A percentile compares a stretch with the other conserved stretches of the same genome.
Conservation (phyloP, 2,888 invertebrate species). For the Conchocele bisecta region DNA sequence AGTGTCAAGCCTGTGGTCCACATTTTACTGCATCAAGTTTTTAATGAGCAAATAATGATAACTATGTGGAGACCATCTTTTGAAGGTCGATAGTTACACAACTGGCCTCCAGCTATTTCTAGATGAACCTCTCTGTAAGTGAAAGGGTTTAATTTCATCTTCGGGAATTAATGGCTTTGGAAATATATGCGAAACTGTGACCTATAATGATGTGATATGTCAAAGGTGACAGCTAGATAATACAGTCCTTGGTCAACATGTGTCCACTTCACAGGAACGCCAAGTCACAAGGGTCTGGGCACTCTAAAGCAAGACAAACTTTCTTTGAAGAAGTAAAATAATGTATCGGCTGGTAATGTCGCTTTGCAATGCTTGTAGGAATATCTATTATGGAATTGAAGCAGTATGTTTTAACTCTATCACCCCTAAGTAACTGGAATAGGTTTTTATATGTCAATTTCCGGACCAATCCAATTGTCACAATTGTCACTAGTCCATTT, state of each 20-base stretch:
- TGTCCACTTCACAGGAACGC: slow-evolving; percentile 50
- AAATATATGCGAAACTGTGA: slow-evolving; percentile 57
- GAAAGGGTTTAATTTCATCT: slow-evolving; percentile 64
- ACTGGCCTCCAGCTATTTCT: slow-evolving; percentile 47
- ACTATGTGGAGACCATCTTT: slow-evolving; percentile 55
- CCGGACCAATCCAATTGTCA: too few species aligned
- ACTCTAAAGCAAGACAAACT: too few species aligned
- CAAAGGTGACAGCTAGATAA: slow-evolving; percentile 54
- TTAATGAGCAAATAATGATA: slow-evolving; percentile 55
- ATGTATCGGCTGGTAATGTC: too few species aligned
- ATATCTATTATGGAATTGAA: too few species aligned
- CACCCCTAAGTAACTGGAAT: too few species aligned
- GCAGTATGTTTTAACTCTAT: too few species aligned
- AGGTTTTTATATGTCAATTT: too few species aligned
- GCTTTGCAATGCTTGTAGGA: too few species aligned
- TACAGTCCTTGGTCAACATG: slow-evolving; percentile 39
- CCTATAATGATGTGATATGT: slow-evolving; percentile 59
- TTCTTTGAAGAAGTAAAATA: too few species aligned
- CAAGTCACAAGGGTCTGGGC: too few species aligned
- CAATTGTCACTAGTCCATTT: too few species aligned
- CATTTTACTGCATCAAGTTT: slow-evolving; percentile 45
- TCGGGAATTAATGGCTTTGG: slow-evolving; percentile 59
- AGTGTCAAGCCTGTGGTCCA: slow-evolving; percentile 53
- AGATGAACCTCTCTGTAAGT: slow-evolving; percentile 30
- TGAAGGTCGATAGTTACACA: slow-evolving; percentile 58